Base-by-base conservation (phyloP, 2,888 invertebrate genomes). In the Aspidiotus destructor region DNA sequence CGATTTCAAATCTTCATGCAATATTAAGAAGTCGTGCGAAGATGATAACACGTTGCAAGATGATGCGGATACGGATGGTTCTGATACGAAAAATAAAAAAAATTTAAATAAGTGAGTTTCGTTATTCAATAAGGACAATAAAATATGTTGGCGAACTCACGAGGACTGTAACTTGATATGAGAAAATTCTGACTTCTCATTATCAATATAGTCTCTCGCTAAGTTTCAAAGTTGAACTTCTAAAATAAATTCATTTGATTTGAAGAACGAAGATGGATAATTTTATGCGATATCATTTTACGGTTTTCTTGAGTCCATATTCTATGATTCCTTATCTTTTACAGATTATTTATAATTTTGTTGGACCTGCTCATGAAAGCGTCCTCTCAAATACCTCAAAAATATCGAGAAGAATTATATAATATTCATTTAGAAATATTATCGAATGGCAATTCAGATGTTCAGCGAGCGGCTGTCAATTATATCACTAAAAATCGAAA, bases 401-500 rank as follows among this genome's bases (percentile, higher is more conserved):
- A 67, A 48, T 44, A 15, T 8, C 42, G 44, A 67, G 28, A 58
- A 0, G 85, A 90, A 72, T 80, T 97, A 70, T 83, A 83, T 75
- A 84, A 83, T 70, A 81, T 89, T n/a, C 90, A 86, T 74, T 81
- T 86, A 75, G 87, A 94, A 75, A 82, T 97, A 64, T 77, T 98
- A 9, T 84, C 86, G 60, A 86, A 91, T 71, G 69, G 70, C 74
- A 88, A 89, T 77, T 78, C 85, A 0, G 84, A 84, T 0, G 80
- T 97, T 8, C 97, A 97, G 77, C 91, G 87, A 76, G 82, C 84
- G 64, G 90, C 95, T 0, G 78, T 98, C 54, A 88, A 89, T 75
- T 97, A 95, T 76, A 78, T 89, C 0, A 97, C 95, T 77, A 92
- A 89, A 76, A 84, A 86, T 72, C 89, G 89, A 75, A 86, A 84